These are phyloP conservation scores for Parauchenoglanis punctatus DNA, from an alignment of 2,797 vertebrate genomes.

Conservation along the genomic window DNA sequence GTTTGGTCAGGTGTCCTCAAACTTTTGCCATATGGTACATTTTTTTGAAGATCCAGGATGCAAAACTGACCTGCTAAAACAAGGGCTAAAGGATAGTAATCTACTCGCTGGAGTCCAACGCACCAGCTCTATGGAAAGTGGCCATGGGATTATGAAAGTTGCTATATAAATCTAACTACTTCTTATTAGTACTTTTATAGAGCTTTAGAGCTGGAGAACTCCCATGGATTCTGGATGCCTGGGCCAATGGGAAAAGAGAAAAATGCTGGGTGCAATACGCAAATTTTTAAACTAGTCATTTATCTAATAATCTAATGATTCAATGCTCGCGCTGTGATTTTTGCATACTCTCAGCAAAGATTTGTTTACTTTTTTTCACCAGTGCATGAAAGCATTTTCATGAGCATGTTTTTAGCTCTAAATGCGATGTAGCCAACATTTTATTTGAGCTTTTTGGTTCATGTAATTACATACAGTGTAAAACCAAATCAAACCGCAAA, in stretches of 20 bases:
- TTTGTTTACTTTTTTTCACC: background rate
- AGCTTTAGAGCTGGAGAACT: background rate
- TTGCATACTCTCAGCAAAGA: background rate
- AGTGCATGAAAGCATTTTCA: background rate
- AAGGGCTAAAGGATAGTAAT: too few species aligned
- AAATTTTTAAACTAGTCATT: background rate
- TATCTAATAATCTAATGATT: background rate
- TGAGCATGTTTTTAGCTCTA: background rate
- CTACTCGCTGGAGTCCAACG: too few species aligned
- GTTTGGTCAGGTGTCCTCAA: background rate
- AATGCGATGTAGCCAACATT: background rate
- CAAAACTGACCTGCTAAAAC: background rate
- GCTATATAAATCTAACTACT: too few species aligned
- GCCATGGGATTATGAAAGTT: too few species aligned
- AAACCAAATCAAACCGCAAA: constrained; percentile 1
- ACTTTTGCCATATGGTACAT: background rate
- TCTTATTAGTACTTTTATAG: background rate
- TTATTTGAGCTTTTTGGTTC: background rate
- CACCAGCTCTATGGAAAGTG: too few species aligned
- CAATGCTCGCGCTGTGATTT: background rate
- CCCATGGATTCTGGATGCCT: background rate
- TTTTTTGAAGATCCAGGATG: background rate
- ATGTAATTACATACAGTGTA: background rate
- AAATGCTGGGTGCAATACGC: background rate
- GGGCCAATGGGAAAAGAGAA: background rate